Evolutionary conservation across 2,113 vertebrate genomes (phyloP).

Genomic region (Sinocyclocheilus anshuiensis): DNA sequence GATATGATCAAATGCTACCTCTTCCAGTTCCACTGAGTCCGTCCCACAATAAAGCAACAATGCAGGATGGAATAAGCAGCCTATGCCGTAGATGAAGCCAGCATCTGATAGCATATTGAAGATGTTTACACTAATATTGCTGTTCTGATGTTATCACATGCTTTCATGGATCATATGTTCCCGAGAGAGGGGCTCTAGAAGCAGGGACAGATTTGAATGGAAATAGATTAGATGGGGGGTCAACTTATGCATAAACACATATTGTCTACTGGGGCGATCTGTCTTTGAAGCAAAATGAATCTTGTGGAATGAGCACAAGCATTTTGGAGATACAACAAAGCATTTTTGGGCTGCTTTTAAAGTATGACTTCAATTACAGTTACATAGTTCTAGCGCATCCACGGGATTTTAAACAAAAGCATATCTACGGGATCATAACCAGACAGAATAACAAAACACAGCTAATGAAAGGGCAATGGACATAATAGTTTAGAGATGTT

Average conservation of each 20-base stretch:
- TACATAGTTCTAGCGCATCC: conserved; percentile 17
- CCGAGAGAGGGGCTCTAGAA: conserved; percentile 47
- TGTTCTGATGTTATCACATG: conserved; percentile 63
- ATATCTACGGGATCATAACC: conserved; percentile 16
- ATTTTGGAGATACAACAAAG: conserved; percentile 33
- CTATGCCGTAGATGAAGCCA: not conserved
- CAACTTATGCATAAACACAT: conserved; percentile 19
- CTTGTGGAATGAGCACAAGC: not conserved
- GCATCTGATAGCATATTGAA: conserved; percentile 65
- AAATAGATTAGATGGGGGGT: conserved; percentile 35
- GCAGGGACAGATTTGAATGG: conserved; percentile 2
- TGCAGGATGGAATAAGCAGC: conserved; percentile 5
- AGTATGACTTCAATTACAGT: conserved; percentile 36
- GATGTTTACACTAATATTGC: conserved; percentile 64
- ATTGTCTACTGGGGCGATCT: conserved; percentile 2
- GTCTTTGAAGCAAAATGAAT: conserved; percentile 25
- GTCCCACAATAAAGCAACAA: conserved; percentile 66
- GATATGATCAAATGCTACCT: conserved; percentile 63
- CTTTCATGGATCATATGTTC: conserved; percentile 57
- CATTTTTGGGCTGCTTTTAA: conserved; percentile 31
- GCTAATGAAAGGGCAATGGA: not conserved
- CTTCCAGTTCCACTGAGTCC: conserved; percentile 42
- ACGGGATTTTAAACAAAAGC: conserved; percentile 22
- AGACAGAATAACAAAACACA: conserved; percentile 13
- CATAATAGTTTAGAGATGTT: conserved; percentile 7